Evolutionary conservation across 2,797 vertebrate genomes (phyloP).

Genomic region (Mallotus villosus): DNA sequence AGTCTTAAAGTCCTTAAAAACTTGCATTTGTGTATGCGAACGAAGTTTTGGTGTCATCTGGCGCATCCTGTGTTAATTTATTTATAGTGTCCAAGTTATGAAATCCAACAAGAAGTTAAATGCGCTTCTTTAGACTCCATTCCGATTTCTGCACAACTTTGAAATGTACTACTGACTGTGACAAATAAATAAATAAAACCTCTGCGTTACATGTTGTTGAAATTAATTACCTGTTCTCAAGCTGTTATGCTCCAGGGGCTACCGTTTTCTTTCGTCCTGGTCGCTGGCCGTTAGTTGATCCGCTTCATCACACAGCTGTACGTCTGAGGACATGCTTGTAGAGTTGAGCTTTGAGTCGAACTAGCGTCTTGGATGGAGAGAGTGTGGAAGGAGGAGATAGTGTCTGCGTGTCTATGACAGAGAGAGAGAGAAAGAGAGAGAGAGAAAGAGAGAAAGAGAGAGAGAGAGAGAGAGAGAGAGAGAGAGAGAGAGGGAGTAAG

Average conservation of each 20-base stretch:
- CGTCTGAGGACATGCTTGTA: conserved; percentile 79
- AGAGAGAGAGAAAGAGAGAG: background rate
- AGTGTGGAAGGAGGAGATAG: conserved; percentile 40
- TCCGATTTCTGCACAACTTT: background rate
- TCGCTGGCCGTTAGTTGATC: conserved; percentile 52
- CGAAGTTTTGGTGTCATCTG: background rate
- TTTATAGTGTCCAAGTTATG: background rate
- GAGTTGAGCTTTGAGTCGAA: conserved; percentile 63
- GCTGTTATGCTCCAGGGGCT: conserved; percentile 47
- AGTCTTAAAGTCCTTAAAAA: background rate
- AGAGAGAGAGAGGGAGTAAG: conserved; percentile 17
- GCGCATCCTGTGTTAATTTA: background rate
- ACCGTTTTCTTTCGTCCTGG: conserved; percentile 48
- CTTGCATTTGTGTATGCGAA: background rate
- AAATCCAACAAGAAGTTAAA: background rate
- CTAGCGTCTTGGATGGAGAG: conserved; percentile 53
- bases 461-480: conserved; percentile 23
- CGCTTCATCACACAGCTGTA: conserved; percentile 74
- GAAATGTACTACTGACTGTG: background rate
- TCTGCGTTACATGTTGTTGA: background rate
- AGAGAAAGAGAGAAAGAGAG: conserved; percentile 9
- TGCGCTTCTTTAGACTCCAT: too few relatives aligned
- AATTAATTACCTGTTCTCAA: conserved; percentile 67
- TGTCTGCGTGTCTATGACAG: conserved; percentile 12
- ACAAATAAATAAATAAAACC: background rate